These are phyloP conservation scores for Jacana jacana DNA, from an alignment of 2,113 vertebrate genomes.

Conservation along the genomic window DNA sequence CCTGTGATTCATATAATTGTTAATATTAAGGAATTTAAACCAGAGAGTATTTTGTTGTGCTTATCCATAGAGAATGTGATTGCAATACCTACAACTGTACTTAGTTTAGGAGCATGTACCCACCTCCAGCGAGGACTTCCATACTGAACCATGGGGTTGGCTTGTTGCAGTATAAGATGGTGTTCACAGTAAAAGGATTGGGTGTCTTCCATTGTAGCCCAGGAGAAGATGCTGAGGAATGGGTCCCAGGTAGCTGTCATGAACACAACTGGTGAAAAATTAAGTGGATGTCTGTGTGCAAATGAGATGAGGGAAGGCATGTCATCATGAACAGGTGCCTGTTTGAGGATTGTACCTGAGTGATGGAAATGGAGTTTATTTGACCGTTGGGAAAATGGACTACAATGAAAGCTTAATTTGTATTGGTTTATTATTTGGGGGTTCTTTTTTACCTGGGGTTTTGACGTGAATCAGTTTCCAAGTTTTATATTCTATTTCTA, in stretches of 20 bases:
- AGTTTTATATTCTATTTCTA: background rate
- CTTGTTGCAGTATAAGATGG: background rate
- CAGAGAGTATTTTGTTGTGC: background rate
- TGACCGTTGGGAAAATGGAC: background rate
- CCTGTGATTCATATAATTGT: background rate
- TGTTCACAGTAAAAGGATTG: background rate
- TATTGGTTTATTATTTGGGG: background rate
- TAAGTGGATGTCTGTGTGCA: background rate
- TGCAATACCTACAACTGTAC: background rate
- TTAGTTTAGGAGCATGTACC: background rate
- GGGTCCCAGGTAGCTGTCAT: background rate
- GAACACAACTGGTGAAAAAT: background rate
- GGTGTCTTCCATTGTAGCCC: background rate
- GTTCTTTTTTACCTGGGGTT: background rate
- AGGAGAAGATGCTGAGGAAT: background rate
- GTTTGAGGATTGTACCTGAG: background rate
- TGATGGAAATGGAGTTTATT: background rate
- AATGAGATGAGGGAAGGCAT: background rate
- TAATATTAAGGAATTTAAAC: background rate
- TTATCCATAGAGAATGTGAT: background rate
- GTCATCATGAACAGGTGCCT: fast-evolving
- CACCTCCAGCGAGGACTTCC: background rate
- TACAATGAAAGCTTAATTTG: background rate
- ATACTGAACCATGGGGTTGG: background rate
- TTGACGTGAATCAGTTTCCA: background rate